Percentiles rank a stretch among this genome's conserved stretches.
These are phyloP conservation scores for Thalassaphorura encarpata DNA, from an alignment of 1,140 invertebrate species.

Conservation along the genomic window DNA sequence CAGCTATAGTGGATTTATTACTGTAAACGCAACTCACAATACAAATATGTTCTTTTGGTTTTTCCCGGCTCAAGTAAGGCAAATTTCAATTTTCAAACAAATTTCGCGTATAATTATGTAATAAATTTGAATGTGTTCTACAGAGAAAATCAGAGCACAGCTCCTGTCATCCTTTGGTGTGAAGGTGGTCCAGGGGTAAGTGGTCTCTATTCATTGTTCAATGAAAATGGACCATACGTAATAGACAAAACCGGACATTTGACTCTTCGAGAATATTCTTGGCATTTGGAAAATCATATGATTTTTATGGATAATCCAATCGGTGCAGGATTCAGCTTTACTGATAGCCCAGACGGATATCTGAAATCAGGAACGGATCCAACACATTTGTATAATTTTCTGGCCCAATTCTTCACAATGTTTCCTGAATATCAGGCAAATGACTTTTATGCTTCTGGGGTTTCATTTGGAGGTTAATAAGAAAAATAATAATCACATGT, in stretches of 20 bases:
- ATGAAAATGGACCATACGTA: constrained; percentile 42
- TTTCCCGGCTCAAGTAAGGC: constrained; percentile 35
- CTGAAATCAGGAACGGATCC: constrained; percentile 40
- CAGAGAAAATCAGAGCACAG: constrained; percentile 24
- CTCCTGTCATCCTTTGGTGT: constrained; percentile 46
- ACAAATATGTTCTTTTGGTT: constrained; percentile 48
- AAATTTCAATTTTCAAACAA: constrained; percentile 41
- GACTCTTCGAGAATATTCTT: constrained; percentile 40
- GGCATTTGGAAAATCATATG: constrained; percentile 41
- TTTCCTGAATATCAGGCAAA: constrained; percentile 36
- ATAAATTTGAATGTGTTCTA: neutral
- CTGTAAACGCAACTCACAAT: constrained; percentile 41
- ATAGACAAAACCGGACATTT: constrained; percentile 42
- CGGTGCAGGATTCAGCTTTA: constrained; percentile 35
- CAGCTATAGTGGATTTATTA: constrained; percentile 43
- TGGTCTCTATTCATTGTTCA: constrained; percentile 45
- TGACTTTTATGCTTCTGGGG: constrained; percentile 40
- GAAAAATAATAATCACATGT: neutral
- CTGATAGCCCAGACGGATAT: constrained; percentile 32
- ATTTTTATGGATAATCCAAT: constrained; percentile 26
- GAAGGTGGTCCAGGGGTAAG: constrained; percentile 47
- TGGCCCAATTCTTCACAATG: constrained; percentile 40
- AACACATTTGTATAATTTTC: constrained; percentile 39
- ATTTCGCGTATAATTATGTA: neutral
- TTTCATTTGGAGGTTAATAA: constrained; percentile 34